Evolutionary conservation across 2,113 vertebrate species (phyloP), one percentile per base, ranked within the genome.

Genomic region (Lophura nycthemera): DNA sequence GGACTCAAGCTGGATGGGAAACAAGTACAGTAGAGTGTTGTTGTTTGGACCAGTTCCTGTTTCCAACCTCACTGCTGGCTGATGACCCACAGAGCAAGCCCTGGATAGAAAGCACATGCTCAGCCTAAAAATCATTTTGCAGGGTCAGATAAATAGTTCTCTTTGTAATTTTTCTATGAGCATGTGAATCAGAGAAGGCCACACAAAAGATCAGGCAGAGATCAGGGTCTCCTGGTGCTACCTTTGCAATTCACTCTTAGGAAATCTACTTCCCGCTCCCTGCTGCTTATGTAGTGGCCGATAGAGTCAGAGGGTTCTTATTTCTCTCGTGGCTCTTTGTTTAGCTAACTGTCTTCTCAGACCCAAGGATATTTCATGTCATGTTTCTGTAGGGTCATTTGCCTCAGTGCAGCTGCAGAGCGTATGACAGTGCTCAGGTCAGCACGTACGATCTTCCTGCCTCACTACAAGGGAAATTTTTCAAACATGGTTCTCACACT

Each of bases 401-500:
- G 79, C 92, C 77, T 95, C 60, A 45, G 24, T 1, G 2, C 96
- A 97, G 96, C 94, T 95, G 96, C 90, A 43, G 84, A 83, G 93
- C 60, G 9, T 59, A 38, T 77, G 61, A 27, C 88, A 70, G 93
- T 18, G 40, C 74, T 96, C 92, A 92, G 91, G 91, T 97, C 95
- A 89, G 96, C 95, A 96, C 59, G 67, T 97, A 94, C 82, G 18
- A 59, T 74, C 74, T 95, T 80, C 67, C 54, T 25, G 8, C 86
- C 80, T 83, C 77, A 11, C 61, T 71, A 19, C 66, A 43, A 89
- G 19, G 93, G 95, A 96, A 95, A 88, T 73, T 88, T 96, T 95
- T 81, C 77, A 69, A 66, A 93, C 21, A 36, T 6, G 30, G 59
- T 98, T 98, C 97, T 97, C 96, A 96, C 83, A 95, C 85, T 87